Evolutionary conservation across 2,113 vertebrate species (phyloP).

Genomic region (Chelonoidis abingdonii): DNA sequence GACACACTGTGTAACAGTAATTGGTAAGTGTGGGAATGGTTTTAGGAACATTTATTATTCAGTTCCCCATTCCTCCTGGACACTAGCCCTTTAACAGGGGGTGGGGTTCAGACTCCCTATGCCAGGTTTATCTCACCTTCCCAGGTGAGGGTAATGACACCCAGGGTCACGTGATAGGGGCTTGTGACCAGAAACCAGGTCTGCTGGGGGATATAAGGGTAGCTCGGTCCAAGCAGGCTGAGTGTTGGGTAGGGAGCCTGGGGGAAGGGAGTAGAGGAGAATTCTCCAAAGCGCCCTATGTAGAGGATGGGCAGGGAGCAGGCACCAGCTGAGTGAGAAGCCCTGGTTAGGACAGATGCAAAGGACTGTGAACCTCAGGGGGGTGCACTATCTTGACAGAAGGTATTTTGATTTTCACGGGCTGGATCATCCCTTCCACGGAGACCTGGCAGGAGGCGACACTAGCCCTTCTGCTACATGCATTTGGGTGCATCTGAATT

Average conservation of each 20-base stretch:
- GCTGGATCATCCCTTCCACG: not conserved
- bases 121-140: not conserved
- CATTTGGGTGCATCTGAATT: not conserved
- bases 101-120: not conserved
- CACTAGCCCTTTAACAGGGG: not conserved
- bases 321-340: not conserved
- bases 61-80: not conserved
- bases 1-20: not conserved
- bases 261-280: not conserved
- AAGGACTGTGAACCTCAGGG: not conserved
- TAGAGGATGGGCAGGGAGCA: not conserved
- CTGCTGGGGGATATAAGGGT: not conserved
- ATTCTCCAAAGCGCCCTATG: not conserved
- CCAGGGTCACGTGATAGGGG: not conserved
- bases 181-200: not conserved
- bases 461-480: not conserved
- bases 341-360: not conserved
- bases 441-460: not conserved
- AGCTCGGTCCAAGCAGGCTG: not conserved
- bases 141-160: not conserved
- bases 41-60: not conserved
- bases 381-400: not conserved
- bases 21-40: not conserved
- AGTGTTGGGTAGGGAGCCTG: not conserved
- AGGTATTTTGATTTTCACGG: not conserved